A percentile compares a stretch with the other conserved stretches of the same genome.
Evolutionary conservation across 1,140 invertebrate species (phyloP).

Genomic region (Pseudomyrmex concolor): DNA sequence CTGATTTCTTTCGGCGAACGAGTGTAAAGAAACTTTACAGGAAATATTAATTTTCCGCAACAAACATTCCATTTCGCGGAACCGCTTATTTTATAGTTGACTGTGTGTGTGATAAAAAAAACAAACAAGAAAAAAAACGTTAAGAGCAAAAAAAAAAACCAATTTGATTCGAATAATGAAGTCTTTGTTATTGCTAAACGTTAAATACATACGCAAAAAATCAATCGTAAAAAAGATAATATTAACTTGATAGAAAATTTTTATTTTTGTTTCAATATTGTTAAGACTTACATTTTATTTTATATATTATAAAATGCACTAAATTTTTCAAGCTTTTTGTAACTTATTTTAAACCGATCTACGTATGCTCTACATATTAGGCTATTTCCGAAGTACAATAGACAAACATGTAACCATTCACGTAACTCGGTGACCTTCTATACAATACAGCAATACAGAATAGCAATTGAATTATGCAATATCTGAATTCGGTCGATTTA

Average conservation of each 20-base stretch:
- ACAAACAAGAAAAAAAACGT: neutral
- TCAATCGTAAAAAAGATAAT: neutral
- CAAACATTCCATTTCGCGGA: constrained; percentile 40
- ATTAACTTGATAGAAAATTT: neutral
- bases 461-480: constrained; percentile 61
- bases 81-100: constrained; percentile 12
- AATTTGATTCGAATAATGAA: constrained; percentile 37
- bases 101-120: neutral
- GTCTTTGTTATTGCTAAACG: neutral
- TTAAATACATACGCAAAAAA: neutral
- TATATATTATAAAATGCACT: no score
- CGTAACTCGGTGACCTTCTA: constrained; percentile 60
- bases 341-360: neutral
- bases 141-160: constrained; percentile 38
- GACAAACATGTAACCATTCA: constrained; percentile 47
- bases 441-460: constrained; percentile 40
- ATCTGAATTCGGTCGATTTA: constrained; percentile 35
- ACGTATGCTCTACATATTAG: neutral
- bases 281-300: neutral
- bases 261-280: neutral
- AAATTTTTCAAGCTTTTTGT: neutral
- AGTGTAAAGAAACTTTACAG: constrained; percentile 29
- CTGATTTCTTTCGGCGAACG: constrained; percentile 30
- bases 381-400: constrained; percentile 15
- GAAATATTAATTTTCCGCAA: constrained; percentile 53